Evolutionary conservation across 2,113 vertebrate species (phyloP).

Genomic region (Dascyllus trimaculatus): DNA sequence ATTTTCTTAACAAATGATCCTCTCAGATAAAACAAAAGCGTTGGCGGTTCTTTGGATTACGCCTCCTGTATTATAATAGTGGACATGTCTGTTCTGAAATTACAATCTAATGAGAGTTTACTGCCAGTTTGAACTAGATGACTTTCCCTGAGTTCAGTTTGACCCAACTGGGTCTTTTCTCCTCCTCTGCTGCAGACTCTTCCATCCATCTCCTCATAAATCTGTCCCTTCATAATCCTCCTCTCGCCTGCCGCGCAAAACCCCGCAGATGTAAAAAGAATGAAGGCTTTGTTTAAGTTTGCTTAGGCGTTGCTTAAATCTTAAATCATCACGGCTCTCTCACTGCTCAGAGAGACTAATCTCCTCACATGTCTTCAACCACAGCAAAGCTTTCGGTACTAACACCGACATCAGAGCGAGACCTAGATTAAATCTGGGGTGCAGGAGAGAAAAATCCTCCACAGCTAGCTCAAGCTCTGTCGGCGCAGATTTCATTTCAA

Average conservation of each 20-base stretch:
- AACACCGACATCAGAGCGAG: conserved; percentile 29
- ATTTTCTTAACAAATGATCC: conserved; percentile 49
- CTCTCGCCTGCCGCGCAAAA: conserved; percentile 50
- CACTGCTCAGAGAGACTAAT: conserved; percentile 41
- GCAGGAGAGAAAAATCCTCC: conserved; percentile 25
- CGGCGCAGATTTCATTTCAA: not conserved
- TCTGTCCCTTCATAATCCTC: conserved; percentile 62
- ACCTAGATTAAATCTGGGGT: conserved; percentile 37
- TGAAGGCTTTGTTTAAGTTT: conserved; percentile 73
- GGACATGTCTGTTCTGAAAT: conserved; percentile 9
- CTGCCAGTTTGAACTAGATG: conserved; percentile 24
- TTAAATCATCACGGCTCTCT: conserved; percentile 39
- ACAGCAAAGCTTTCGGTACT: conserved; percentile 14
- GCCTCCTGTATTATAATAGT: conserved; percentile 4
- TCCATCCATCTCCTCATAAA: conserved; percentile 51
- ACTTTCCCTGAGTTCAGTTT: conserved; percentile 39
- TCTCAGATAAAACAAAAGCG: conserved; percentile 6
- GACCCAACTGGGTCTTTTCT: conserved; percentile 29
- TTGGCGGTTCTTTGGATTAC: conserved; percentile 14
- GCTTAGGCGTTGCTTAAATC: conserved; percentile 43
- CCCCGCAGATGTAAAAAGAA: conserved; percentile 53
- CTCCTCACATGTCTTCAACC: conserved; percentile 39
- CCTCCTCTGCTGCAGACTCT: conserved; percentile 20
- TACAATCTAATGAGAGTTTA: conserved; percentile 1
- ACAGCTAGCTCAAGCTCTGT: not conserved